These are phyloP conservation scores for Callipepla californica DNA, from an alignment of 2,113 vertebrate genomes.

Conservation along the genomic window DNA sequence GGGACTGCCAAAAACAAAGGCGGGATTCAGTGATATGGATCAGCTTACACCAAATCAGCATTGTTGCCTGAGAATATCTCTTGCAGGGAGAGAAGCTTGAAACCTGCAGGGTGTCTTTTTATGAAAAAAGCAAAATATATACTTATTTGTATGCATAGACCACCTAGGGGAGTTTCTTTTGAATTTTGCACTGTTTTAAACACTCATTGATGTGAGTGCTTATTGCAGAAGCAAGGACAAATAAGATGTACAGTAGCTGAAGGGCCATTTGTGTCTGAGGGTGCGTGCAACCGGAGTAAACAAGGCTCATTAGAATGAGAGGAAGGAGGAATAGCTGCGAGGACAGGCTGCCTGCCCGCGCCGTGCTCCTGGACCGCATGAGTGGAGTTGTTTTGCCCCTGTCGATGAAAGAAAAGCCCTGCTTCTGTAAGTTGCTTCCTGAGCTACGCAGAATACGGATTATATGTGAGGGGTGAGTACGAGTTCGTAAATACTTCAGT, in stretches of 20 bases:
- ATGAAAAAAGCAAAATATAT: conserved; percentile 73
- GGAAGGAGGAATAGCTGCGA: not conserved
- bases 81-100: conserved; percentile 65
- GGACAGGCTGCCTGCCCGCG: not conserved
- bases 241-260: conserved; percentile 55
- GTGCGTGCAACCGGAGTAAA: not conserved
- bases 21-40: conserved; percentile 58
- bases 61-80: conserved; percentile 61
- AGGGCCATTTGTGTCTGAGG: conserved; percentile 56
- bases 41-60: conserved; percentile 64
- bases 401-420: not conserved
- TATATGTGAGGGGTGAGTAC: not conserved
- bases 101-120: conserved; percentile 73
- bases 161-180: conserved; percentile 73
- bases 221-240: conserved; percentile 70
- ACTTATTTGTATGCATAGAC: conserved; percentile 74
- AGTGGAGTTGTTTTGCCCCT: not conserved
- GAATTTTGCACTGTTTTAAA: conserved; percentile 73
- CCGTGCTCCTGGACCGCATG: not conserved
- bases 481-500: not conserved
- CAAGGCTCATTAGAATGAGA: not conserved
- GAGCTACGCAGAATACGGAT: not conserved
- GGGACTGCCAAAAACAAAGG: conserved; percentile 71
- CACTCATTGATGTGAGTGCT: conserved; percentile 69
- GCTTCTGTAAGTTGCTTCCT: not conserved